These are phyloP conservation scores for Alexandromys fortis DNA, from an alignment of 2,113 vertebrate genomes.

Conservation along the genomic window DNA sequence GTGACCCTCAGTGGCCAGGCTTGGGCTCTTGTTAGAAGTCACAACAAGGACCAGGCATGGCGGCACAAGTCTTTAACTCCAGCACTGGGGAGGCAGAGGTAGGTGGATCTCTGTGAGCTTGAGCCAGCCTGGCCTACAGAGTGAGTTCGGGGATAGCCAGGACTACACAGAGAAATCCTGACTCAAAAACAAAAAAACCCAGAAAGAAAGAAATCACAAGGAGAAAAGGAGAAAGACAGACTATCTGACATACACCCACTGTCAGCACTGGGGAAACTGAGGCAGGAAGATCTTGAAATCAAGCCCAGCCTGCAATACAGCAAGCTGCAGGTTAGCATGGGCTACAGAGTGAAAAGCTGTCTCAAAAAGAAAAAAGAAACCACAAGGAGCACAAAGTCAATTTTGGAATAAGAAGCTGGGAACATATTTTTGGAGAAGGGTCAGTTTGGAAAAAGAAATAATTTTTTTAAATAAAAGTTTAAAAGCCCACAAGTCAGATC, in stretches of 20 bases:
- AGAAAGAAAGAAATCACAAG: background rate
- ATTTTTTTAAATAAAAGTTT: background rate
- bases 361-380: background rate
- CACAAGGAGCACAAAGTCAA: background rate
- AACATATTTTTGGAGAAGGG: slow-evolving; percentile 47
- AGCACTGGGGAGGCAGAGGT: background rate
- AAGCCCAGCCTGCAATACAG: background rate
- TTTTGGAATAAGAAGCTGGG: background rate
- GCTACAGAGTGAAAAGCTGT: background rate
- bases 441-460: slow-evolving; percentile 44
- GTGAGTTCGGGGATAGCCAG: background rate
- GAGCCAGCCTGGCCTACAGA: background rate
- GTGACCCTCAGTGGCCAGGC: background rate
- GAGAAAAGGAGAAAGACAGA: background rate
- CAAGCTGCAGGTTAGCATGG: background rate
- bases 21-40: background rate
- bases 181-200: background rate
- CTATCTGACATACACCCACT: background rate
- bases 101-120: background rate
- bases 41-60: background rate
- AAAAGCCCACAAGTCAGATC: slow-evolving; percentile 11
- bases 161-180: background rate
- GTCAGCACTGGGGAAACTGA: background rate
- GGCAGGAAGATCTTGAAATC: background rate
- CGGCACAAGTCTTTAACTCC: background rate